phyloP scores from a whole-genome alignment of 2,888 invertebrate genomes.

The Xestia c-nigrum region DNA sequence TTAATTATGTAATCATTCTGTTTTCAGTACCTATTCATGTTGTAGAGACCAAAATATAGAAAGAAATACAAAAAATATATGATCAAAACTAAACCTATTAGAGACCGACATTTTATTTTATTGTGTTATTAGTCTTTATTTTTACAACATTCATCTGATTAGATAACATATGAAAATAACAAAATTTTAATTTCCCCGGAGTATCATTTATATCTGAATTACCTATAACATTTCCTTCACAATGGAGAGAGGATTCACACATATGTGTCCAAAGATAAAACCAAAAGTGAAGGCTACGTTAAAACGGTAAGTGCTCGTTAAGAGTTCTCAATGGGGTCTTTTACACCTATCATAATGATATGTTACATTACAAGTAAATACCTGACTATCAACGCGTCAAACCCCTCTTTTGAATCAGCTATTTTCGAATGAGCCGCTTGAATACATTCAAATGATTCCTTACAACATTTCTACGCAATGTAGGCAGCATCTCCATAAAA shows the following conservation, averaged over 20 bases:
- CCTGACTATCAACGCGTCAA: not conserved
- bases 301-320: slow-evolving; percentile 44
- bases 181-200: not conserved
- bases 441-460: slow-evolving; percentile 14
- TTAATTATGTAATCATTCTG: slow-evolving; percentile 4
- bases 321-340: slow-evolving; percentile 23
- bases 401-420: slow-evolving; percentile 1
- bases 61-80: not conserved
- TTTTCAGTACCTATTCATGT: slow-evolving; percentile 5
- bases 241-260: slow-evolving; percentile 24
- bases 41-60: not conserved
- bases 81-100: slow-evolving; percentile 21
- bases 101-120: slow-evolving; percentile 6
- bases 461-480: slow-evolving; percentile 29
- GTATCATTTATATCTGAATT: slow-evolving; percentile 1
- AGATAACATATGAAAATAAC: slow-evolving; percentile 16
- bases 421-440: slow-evolving; percentile 3
- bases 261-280: slow-evolving; percentile 33
- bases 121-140: slow-evolving; percentile 10
- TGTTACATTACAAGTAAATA: slow-evolving; percentile 16
- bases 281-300: slow-evolving; percentile 31
- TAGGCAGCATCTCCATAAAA: slow-evolving; percentile 44
- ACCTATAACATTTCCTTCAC: slow-evolving; percentile 8
- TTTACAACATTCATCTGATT: slow-evolving; percentile 15
- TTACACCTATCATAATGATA: slow-evolving; percentile 35